Base-by-base conservation (phyloP, 2,888 invertebrate genomes). In the Melanostoma mellinum region DNA sequence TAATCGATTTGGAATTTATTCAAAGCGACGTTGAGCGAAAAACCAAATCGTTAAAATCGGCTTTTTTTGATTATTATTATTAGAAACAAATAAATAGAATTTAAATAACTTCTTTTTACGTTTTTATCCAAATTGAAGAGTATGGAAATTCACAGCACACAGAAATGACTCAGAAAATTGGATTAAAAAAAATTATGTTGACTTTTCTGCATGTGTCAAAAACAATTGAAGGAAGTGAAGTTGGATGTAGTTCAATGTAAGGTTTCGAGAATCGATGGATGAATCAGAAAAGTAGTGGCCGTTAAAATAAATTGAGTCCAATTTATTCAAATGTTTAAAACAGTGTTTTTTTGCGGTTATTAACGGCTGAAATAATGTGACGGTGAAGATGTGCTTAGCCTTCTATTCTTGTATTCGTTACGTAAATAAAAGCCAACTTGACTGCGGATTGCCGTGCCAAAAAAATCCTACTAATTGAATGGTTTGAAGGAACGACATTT, bases 161-260 rank as follows among this genome's bases (percentile, higher is more conserved):
- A 30, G 46, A 75, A 68, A 73, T 82, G 81, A 82, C 67, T 82
- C 81, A 81, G 72, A 75, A 46, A 6, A 2, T 5, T n/a, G 38
- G 6, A 46, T 9, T 36, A 46, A 69, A 67, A 68, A 60, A 35
- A 38, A 35, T 9, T 33, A 8, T 38, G 60, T 52, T 72, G 72
- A 72, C 61, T 68, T 44, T 52, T 61, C 10, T 20, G 20, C 20
- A 46, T 55, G 38, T 76, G 76, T 69, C 76, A 76, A 55, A 53
- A 33, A 20, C 6, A 5, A n/a, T 4, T 2, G 3, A 10, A 8
- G 8, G 2, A 6, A 10, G 58, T 46, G 68, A 69, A 76, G 76
- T 53, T 48, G 48, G 53, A 2, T 2, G 48, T 30, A 30, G 53
- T 76, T 68, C 8, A 2, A 2, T 46, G 4, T 8, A 0, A 6